phyloP scores from a whole-genome alignment of 2,797 vertebrate genomes.

The Pterois miles region DNA sequence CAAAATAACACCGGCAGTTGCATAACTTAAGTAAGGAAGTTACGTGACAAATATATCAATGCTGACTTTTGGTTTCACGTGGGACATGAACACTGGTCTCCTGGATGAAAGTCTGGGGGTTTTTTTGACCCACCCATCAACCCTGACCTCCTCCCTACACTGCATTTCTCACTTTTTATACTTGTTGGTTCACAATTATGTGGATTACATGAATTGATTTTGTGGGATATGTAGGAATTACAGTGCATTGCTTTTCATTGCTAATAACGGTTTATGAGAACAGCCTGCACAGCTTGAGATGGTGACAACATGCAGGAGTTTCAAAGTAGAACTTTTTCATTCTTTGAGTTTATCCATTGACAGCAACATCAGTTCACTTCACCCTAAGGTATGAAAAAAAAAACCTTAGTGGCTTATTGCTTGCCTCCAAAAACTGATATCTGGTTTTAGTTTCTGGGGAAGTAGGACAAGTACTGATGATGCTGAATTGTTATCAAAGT shows the following conservation, averaged over 20 bases:
- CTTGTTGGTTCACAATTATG: background rate
- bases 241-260: background rate
- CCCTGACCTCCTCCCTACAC: too few relatives aligned
- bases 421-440: slow-evolving; percentile 23
- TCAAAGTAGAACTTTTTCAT: slow-evolving; percentile 14
- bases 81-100: background rate
- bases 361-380: slow-evolving; percentile 33
- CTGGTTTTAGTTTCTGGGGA: slow-evolving; percentile 22
- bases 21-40: too few relatives aligned
- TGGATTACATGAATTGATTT: background rate
- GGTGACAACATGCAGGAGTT: background rate
- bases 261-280: too few relatives aligned
- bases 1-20: too few relatives aligned
- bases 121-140: background rate
- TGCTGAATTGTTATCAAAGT: slow-evolving; percentile 21
- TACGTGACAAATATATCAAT: background rate
- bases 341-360: slow-evolving; percentile 44
- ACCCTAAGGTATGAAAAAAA: slow-evolving; percentile 22
- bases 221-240: background rate
- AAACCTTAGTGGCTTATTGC: slow-evolving; percentile 33
- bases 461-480: slow-evolving; percentile 23
- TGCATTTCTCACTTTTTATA: background rate
- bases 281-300: background rate
- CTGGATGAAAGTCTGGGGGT: background rate
- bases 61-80: background rate